Conservation (phyloP, 2,888 invertebrate species). For the Psylliodes chrysocephalus region DNA sequence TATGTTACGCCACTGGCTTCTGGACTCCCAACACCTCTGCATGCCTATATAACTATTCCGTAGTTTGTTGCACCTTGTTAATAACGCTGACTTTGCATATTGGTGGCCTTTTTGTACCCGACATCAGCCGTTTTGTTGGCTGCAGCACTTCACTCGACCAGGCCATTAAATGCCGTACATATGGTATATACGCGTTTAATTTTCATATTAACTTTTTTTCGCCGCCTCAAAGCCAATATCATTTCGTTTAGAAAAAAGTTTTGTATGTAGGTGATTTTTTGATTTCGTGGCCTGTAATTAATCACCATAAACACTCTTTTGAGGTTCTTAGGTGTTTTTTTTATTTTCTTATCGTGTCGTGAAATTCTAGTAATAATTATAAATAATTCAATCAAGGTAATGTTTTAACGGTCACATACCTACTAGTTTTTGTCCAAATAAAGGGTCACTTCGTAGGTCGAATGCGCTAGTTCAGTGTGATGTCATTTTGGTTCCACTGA, state of each 20-base stretch:
- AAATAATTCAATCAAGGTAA: no score
- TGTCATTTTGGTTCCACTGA: no score
- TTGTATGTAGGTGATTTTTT: conserved; percentile 50
- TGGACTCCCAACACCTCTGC: conserved; percentile 48
- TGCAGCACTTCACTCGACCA: conserved; percentile 51
- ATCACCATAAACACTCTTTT: conserved; percentile 48
- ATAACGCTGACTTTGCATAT: conserved; percentile 64
- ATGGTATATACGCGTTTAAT: conserved; percentile 60
- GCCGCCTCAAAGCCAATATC: conserved; percentile 49
- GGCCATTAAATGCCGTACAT: conserved; percentile 60
- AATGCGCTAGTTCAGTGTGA: no score
- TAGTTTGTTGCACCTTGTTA: conserved; percentile 64
- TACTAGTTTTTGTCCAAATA: no score
- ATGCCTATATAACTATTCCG: conserved; percentile 41
- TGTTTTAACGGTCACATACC: no score
- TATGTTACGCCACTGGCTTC: neutral
- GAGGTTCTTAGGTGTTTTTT: conserved; percentile 2
- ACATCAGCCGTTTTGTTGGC: conserved; percentile 39
- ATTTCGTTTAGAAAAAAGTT: conserved; percentile 47
- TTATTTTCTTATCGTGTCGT: neutral
- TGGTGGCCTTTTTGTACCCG: conserved; percentile 57
- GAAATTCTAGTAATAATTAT: no score
- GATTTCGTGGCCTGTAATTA: conserved; percentile 55
- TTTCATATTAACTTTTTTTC: conserved; percentile 55
- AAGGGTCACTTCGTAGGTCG: no score